A percentile compares a stretch with the other conserved stretches of the same genome.
These are phyloP conservation scores for Apistogramma diplotaenia DNA, from an alignment of 2,113 vertebrate genomes.

Conservation along the genomic window DNA sequence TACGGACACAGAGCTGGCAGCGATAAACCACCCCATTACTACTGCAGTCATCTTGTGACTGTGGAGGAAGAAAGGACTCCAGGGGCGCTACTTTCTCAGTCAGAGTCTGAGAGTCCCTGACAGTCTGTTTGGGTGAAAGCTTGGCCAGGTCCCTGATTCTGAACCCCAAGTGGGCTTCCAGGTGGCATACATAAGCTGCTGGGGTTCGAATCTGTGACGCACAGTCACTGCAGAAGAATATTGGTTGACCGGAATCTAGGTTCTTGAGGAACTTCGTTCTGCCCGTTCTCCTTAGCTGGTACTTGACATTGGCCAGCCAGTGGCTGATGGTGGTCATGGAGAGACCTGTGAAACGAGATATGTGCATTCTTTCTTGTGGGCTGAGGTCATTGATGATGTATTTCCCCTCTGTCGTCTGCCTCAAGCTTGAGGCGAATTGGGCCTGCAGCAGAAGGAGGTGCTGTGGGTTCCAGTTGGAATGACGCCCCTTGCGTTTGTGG, in stretches of 20 bases:
- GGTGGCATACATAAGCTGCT: slow-evolving; percentile 94
- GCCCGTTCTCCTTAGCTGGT: slow-evolving; percentile 97
- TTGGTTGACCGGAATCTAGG: slow-evolving; percentile 93
- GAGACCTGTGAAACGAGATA: slow-evolving; percentile 95
- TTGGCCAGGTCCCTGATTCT: slow-evolving; percentile 94
- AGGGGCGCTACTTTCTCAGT: slow-evolving; percentile 83
- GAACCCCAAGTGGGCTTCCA: slow-evolving; percentile 97
- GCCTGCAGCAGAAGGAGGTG: slow-evolving; percentile 97
- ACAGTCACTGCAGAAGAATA: slow-evolving; percentile 99
- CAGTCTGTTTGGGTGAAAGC: slow-evolving; percentile 89
- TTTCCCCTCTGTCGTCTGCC: slow-evolving; percentile 92
- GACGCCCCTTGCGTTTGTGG: slow-evolving; percentile 96
- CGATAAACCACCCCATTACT: slow-evolving; percentile 84
- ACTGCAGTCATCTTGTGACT: slow-evolving; percentile 85
- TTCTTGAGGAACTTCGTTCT: slow-evolving; percentile 99
- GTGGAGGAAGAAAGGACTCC: slow-evolving; percentile 73
- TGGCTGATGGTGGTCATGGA: slow-evolving; percentile 99
- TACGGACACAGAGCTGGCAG: slow-evolving; percentile 93
- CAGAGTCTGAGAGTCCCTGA: slow-evolving; percentile 84
- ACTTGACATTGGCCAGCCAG: slow-evolving; percentile 99
- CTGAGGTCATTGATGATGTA: slow-evolving; percentile 96
- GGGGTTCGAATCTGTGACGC: slow-evolving; percentile 97
- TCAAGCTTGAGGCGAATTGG: slow-evolving; percentile 94
- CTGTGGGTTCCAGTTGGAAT: slow-evolving; percentile 99
- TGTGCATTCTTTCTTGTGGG: slow-evolving; percentile 96